These are phyloP conservation scores for Thamnophis elegans DNA, from an alignment of 2,797 vertebrate species.

Conservation along the genomic window DNA sequence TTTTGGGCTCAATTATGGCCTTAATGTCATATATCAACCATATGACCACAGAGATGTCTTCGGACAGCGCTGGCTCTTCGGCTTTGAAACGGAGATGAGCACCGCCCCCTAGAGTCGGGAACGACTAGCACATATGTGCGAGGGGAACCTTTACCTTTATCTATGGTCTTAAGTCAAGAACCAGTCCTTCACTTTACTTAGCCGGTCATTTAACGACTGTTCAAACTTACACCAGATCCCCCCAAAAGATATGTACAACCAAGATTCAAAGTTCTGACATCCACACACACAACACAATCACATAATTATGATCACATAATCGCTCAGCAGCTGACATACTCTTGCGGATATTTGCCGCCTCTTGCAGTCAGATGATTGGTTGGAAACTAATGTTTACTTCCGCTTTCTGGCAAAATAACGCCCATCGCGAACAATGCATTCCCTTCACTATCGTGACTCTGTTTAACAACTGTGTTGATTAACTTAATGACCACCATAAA, in stretches of 20 bases:
- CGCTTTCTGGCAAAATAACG: neutral
- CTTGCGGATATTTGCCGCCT: neutral
- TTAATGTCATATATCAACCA: no score
- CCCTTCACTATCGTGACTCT: neutral
- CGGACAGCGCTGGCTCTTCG: no score
- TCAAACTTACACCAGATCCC: no score
- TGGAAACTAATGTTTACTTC: neutral
- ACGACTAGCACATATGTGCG: no score
- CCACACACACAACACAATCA: neutral
- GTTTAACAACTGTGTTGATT: neutral
- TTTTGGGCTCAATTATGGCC: neutral
- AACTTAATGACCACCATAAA: neutral
- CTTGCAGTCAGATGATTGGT: neutral
- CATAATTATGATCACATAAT: no score
- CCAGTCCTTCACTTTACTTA: neutral
- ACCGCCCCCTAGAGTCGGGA: no score
- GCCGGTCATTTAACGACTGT: neutral
- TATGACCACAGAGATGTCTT: no score
- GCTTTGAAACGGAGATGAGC: no score
- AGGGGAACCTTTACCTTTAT: no score
- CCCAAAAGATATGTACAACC: no score
- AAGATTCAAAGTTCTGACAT: no score
- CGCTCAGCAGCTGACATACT: neutral
- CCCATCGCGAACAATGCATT: neutral
- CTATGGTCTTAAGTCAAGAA: no score